These are phyloP conservation scores for Atherinosoma microstoma DNA, from an alignment of 2,797 vertebrate genomes.

Conservation along the genomic window DNA sequence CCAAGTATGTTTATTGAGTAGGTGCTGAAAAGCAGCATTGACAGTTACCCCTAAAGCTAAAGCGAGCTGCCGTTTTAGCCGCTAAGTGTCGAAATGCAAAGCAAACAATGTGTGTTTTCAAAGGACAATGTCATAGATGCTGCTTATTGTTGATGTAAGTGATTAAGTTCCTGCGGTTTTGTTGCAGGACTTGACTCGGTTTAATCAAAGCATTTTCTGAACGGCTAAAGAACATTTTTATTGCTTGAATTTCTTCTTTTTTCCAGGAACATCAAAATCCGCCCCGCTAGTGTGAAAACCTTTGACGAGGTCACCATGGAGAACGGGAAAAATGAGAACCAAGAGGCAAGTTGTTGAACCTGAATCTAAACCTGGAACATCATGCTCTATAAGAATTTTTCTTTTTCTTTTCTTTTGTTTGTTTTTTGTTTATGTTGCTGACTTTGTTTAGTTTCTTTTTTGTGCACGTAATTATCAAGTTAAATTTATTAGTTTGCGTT, in stretches of 20 bases:
- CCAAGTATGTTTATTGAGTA: slow-evolving; percentile 72
- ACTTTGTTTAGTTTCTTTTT: neutral
- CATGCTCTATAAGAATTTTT: neutral
- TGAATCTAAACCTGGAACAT: slow-evolving; percentile 28
- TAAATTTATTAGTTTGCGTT: neutral
- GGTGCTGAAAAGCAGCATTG: slow-evolving; percentile 76
- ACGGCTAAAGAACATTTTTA: slow-evolving; percentile 39
- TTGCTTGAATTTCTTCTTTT: slow-evolving; percentile 49
- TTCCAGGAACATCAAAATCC: slow-evolving; percentile 86
- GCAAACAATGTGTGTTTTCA: slow-evolving; percentile 66
- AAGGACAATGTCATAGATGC: slow-evolving; percentile 52
- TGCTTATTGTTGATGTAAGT: slow-evolving; percentile 53
- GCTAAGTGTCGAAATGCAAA: slow-evolving; percentile 65
- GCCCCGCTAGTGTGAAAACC: slow-evolving; percentile 90
- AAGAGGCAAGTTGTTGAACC: slow-evolving; percentile 82
- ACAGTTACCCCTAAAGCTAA: slow-evolving; percentile 74
- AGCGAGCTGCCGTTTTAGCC: slow-evolving; percentile 63
- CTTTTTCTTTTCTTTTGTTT: neutral
- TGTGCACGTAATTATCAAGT: neutral
- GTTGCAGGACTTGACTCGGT: slow-evolving; percentile 44
- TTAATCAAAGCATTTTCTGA: slow-evolving; percentile 37
- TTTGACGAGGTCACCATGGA: slow-evolving; percentile 91
- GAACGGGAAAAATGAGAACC: slow-evolving; percentile 80
- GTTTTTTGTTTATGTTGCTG: neutral
- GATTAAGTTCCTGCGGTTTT: slow-evolving; percentile 66